A percentile compares a stretch with the other conserved stretches of the same genome.
Evolutionary conservation across 1,140 invertebrate genomes (phyloP).

Genomic region (Bombus sylvicola): DNA sequence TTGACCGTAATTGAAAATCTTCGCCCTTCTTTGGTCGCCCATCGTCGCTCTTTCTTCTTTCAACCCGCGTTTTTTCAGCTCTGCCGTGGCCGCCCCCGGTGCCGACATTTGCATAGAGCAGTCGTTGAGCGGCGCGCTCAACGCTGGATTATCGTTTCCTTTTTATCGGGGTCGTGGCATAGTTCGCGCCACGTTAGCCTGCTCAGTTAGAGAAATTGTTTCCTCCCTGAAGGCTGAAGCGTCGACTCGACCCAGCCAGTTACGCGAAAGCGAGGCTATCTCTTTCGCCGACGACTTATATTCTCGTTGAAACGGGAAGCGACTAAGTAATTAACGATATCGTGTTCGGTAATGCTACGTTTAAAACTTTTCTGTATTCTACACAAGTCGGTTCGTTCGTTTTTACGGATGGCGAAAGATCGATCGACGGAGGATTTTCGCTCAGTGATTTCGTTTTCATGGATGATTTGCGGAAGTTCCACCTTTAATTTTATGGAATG

Average conservation of each 20-base stretch:
- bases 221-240: background rate
- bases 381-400: background rate
- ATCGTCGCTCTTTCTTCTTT: background rate
- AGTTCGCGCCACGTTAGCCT: constrained; percentile 42
- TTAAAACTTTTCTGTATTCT: too few relatives aligned
- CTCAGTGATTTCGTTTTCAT: background rate
- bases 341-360: too few relatives aligned
- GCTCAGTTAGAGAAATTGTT: constrained; percentile 21
- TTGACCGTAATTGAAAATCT: constrained; percentile 65
- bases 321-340: background rate
- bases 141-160: constrained; percentile 49
- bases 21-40: background rate
- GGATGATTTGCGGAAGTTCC: background rate
- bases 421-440: background rate
- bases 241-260: background rate
- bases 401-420: background rate
- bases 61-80: background rate
- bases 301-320: background rate
- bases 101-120: constrained; percentile 36
- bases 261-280: background rate
- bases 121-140: constrained; percentile 24
- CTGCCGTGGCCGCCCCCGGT: background rate
- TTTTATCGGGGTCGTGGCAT: constrained; percentile 51
- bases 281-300: background rate
- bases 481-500: constrained; percentile 23